phyloP scores from a whole-genome alignment of 2,113 vertebrate species.

The Ochotona curzoniae region DNA sequence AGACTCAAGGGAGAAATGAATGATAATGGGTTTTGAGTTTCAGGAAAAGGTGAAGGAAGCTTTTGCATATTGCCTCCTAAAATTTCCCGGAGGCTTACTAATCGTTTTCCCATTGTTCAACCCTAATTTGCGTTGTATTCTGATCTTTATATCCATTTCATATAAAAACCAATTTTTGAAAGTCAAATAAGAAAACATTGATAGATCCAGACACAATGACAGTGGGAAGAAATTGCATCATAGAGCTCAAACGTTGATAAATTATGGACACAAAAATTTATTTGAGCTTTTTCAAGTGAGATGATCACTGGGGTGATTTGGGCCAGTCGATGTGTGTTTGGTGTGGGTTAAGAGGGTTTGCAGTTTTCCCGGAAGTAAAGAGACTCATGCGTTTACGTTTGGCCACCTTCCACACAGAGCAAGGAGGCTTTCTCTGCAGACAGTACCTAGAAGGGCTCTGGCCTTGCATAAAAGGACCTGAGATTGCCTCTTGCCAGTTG shows the following conservation, averaged over 20 bases:
- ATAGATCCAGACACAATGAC: not conserved
- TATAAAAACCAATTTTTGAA: not conserved
- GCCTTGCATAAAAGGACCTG: not conserved
- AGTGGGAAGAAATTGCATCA: not conserved
- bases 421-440: not conserved
- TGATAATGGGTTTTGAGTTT: not conserved
- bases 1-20: not conserved
- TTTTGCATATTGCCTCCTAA: not conserved
- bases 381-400: not conserved
- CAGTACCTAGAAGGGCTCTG: no score
- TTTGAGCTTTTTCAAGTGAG: not conserved
- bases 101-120: not conserved
- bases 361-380: not conserved
- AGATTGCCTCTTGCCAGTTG: not conserved
- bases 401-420: not conserved
- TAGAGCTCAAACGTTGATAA: not conserved
- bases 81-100: not conserved
- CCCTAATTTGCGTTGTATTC: not conserved
- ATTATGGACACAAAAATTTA: not conserved
- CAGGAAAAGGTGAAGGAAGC: not conserved
- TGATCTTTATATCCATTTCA: not conserved
- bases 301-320: not conserved
- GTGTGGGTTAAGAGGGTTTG: not conserved
- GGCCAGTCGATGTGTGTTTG: not conserved
- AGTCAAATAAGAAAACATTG: not conserved